Percentiles rank a stretch among this genome's conserved stretches.
These are phyloP conservation scores for Gasterosteus nipponicus DNA, from an alignment of 2,113 vertebrate species.

Conservation along the genomic window DNA sequence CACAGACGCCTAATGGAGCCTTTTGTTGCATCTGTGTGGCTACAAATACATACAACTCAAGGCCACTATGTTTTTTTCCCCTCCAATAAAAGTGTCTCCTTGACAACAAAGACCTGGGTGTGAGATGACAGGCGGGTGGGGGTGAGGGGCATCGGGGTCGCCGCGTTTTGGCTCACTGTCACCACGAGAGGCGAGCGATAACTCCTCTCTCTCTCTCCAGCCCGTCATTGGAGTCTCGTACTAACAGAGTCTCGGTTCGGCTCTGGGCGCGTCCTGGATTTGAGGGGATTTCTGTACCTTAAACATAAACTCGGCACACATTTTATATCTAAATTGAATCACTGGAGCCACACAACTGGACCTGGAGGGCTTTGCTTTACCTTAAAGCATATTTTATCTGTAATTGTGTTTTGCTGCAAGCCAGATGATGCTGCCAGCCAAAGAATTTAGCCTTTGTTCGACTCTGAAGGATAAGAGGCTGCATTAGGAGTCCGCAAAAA, in stretches of 20 bases:
- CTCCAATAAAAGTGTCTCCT: constrained; percentile 69
- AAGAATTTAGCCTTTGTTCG: constrained; percentile 32
- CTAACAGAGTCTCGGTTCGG: constrained; percentile 21
- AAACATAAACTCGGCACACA: constrained; percentile 36
- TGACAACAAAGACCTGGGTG: constrained; percentile 68
- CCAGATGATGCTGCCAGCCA: constrained; percentile 32
- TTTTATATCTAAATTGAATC: constrained; percentile 52
- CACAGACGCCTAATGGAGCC: constrained; percentile 5
- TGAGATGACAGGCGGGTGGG: constrained; percentile 42
- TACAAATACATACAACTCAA: constrained; percentile 53
- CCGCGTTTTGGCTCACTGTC: constrained; percentile 57
- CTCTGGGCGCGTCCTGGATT: background rate
- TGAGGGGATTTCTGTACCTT: constrained; percentile 15
- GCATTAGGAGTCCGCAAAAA: background rate
- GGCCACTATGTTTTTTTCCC: constrained; percentile 30
- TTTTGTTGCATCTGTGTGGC: constrained; percentile 34
- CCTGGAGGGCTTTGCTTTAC: constrained; percentile 47
- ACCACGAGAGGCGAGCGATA: constrained; percentile 14
- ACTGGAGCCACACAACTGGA: constrained; percentile 36
- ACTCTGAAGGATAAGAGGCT: constrained; percentile 8
- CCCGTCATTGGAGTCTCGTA: constrained; percentile 27
- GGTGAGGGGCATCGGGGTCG: constrained; percentile 58
- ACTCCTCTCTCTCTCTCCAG: constrained; percentile 40
- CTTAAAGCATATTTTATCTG: constrained; percentile 41
- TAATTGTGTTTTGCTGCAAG: constrained; percentile 45